Base-by-base conservation (phyloP, 2,797 vertebrate species). In the Siniperca scherzeri region DNA sequence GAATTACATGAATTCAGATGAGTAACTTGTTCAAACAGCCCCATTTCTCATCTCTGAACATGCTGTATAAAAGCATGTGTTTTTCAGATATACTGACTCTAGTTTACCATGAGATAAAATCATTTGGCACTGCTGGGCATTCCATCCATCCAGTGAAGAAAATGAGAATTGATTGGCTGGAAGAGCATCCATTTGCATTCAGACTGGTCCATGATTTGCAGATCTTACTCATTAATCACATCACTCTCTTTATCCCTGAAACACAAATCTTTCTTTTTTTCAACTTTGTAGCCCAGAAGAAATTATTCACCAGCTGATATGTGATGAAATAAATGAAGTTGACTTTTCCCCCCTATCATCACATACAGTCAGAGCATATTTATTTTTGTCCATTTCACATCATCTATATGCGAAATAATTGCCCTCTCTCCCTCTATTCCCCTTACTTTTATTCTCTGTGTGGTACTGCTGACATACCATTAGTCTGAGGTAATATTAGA, bases 81-180 rank as follows among this genome's bases (percentile, higher is more conserved):
- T 77, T 61, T 59, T 73, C 62, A 66, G 16, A 74, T 50, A 42
- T 64, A 74, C 46, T 70, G 46, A 56, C 44, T 74, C 48, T 21
- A 30, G 48, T 74, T 87, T 64, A 77, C 36, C 40, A 27, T 44
- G 33, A 77, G 77, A 86, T 80, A 77, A 85, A 78, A 80, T 82
- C 22, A 33, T 80, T 81, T 81, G 46, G 55, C 38, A 42, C 78
- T 53, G 38, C 42, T 7, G 40, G 73, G 57, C 78, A 22, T 80
- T 77, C 22, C 70, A 77, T 85, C 67, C 66, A 78, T 84, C 74
- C 62, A 60, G 55, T 38, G 62, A 79, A 65, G 81, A 86, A 87
- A 91, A 86, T 92, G 66, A 88, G 40, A 83, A 89, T 91, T 87
- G 85, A 93, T 89, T 88, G 61, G 64, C 61, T 65, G 36, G 53